Conservation (phyloP, 35 echinoderm and acorn worm species). For the Patiria miniata region DNA sequence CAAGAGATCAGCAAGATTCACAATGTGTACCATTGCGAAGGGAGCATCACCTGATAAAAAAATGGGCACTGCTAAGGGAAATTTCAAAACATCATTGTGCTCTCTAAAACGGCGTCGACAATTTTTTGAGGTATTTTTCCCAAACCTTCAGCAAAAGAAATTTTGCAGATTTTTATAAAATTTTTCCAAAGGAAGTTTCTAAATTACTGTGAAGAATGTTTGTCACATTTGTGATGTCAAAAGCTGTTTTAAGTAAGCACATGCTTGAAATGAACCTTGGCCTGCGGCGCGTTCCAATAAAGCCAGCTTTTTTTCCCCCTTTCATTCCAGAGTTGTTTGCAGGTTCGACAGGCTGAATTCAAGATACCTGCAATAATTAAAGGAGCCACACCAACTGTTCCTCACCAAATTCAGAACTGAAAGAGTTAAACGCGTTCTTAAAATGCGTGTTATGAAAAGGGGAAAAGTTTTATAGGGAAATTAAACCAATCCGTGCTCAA, state of each 20-base stretch:
- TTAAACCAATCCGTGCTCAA: too few species aligned
- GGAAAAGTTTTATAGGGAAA: background rate
- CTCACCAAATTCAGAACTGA: background rate
- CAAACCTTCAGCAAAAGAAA: background rate
- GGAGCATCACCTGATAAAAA: background rate
- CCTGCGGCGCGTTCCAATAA: background rate
- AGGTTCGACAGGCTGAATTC: constrained; percentile 2
- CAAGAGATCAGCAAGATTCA: background rate
- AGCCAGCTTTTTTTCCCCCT: background rate
- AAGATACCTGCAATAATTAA: constrained; percentile 9
- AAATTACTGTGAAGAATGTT: background rate
- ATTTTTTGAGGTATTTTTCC: background rate
- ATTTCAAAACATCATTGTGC: background rate
- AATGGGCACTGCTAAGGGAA: background rate
- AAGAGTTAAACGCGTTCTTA: background rate
- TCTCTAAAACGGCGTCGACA: background rate
- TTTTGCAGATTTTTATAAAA: background rate
- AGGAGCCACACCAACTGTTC: background rate
- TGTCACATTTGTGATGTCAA: background rate
- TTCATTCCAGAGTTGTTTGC: constrained; percentile 14
- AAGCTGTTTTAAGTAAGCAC: background rate
- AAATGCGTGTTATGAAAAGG: background rate
- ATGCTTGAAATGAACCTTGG: background rate
- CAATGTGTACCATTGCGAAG: background rate
- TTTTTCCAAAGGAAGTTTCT: background rate